Conservation (phyloP, 2,113 vertebrate genomes). For the Oncorhynchus masou region DNA sequence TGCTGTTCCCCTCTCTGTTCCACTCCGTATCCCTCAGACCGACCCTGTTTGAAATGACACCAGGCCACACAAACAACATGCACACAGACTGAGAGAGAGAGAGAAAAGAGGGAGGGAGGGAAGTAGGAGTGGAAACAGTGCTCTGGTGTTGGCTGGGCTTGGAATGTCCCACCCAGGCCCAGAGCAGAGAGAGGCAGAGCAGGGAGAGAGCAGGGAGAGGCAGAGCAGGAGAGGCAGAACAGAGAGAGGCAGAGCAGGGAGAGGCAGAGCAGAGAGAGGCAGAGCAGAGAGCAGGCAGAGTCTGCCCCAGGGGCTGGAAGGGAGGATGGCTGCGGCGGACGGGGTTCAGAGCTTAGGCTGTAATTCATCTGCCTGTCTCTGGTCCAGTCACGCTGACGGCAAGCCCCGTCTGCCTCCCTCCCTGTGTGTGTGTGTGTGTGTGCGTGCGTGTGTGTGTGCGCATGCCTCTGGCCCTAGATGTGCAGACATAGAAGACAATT, state of each 20-base stretch:
- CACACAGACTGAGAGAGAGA: background rate
- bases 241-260: too few relatives aligned
- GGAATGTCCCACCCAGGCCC: conserved; percentile 75
- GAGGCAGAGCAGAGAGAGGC: too few relatives aligned
- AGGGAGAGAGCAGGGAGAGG: too few relatives aligned
- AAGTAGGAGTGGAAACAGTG: conserved; percentile 81
- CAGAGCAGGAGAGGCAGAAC: too few relatives aligned
- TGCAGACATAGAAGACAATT: conserved; percentile 15
- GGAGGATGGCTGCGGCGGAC: background rate
- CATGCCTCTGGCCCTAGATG: conserved; percentile 43
- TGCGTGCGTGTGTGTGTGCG: conserved; percentile 33
- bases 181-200: conserved; percentile 16
- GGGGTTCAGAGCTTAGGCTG: conserved; percentile 51
- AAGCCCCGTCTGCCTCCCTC: conserved; percentile 49
- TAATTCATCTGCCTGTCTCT: conserved; percentile 81
- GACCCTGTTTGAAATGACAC: background rate
- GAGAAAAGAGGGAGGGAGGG: background rate
- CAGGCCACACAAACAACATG: background rate
- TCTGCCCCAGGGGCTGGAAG: too few relatives aligned
- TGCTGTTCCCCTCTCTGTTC: background rate
- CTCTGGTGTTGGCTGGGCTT: conserved; percentile 75
- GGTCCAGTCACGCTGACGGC: conserved; percentile 22
- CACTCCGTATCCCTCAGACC: background rate
- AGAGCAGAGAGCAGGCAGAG: too few relatives aligned
- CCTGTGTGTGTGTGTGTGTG: background rate